Percentiles rank a stretch among this genome's conserved stretches.
Conservation (phyloP, 2,113 vertebrate species). For the Rhynchomys soricoides region DNA sequence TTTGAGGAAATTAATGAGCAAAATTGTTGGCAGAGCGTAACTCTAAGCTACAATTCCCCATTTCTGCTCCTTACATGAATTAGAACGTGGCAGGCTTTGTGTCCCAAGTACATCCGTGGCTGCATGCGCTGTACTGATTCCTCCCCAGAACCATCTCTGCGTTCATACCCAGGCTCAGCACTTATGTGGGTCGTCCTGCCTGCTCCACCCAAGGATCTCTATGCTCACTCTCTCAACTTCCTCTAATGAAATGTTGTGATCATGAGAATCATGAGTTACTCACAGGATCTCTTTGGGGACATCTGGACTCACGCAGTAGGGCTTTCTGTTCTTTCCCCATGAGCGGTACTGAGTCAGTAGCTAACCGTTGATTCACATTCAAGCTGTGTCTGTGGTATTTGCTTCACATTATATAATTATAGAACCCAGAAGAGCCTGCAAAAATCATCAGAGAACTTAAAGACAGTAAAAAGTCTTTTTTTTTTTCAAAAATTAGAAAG, state of each 20-base stretch:
- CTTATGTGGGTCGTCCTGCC: constrained; percentile 92
- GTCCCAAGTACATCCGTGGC: not conserved
- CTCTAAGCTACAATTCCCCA: not conserved
- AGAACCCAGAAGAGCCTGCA: not conserved
- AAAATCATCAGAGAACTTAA: not conserved
- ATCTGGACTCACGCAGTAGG: not conserved
- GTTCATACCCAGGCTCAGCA: constrained; percentile 90
- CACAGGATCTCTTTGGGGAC: not conserved
- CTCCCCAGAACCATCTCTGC: not conserved
- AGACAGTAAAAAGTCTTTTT: not conserved
- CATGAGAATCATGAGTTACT: not conserved
- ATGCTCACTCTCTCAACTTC: constrained; percentile 88
- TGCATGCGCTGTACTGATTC: not conserved
- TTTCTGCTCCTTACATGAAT: not conserved
- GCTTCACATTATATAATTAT: not conserved
- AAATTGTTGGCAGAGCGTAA: not conserved
- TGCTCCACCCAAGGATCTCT: constrained; percentile 93
- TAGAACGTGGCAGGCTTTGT: not conserved
- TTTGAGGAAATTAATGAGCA: constrained; percentile 8
- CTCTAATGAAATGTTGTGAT: not conserved
- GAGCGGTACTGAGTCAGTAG: not conserved
- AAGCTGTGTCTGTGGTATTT: not conserved
- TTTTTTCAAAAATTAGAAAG: constrained; percentile 12
- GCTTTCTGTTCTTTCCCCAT: constrained; percentile 11
- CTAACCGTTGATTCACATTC: constrained; percentile 7